These are phyloP conservation scores for Spicauda simplicius DNA, from an alignment of 2,888 invertebrate genomes.

Conservation along the genomic window DNA sequence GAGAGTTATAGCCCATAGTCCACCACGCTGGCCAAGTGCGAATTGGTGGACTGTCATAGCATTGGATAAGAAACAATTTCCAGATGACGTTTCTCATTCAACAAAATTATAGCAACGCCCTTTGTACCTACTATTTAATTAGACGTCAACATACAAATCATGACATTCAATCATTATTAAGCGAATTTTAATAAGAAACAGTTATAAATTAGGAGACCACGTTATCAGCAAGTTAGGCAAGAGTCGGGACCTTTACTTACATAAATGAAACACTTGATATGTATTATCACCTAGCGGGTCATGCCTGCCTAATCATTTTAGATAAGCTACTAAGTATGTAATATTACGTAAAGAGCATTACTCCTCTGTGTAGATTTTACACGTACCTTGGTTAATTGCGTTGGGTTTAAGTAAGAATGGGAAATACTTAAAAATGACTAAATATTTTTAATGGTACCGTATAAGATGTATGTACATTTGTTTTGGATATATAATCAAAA, in stretches of 20 bases:
- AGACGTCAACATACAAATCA: background rate
- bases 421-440: too few species aligned
- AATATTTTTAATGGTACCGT: too few species aligned
- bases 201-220: slow-evolving; percentile 41
- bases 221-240: slow-evolving; percentile 56
- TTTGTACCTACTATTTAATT: too few species aligned
- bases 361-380: background rate
- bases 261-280: slow-evolving; percentile 39
- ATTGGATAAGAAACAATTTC: too few species aligned
- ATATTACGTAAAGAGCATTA: slow-evolving; percentile 42
- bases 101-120: too few species aligned
- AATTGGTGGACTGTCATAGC: too few species aligned
- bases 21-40: too few species aligned
- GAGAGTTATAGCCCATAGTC: too few species aligned
- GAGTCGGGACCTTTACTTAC: slow-evolving; percentile 57
- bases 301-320: slow-evolving; percentile 43
- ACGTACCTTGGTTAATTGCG: slow-evolving; percentile 2
- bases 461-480: too few species aligned
- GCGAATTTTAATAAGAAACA: slow-evolving; percentile 8
- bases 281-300: slow-evolving; percentile 47
- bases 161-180: background rate
- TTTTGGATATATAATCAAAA: too few species aligned
- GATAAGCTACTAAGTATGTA: slow-evolving; percentile 40
- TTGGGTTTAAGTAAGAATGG: background rate
- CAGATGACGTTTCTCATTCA: too few species aligned